Base-by-base conservation (phyloP, 1,140 invertebrate genomes). In the Ceratina australensis region DNA sequence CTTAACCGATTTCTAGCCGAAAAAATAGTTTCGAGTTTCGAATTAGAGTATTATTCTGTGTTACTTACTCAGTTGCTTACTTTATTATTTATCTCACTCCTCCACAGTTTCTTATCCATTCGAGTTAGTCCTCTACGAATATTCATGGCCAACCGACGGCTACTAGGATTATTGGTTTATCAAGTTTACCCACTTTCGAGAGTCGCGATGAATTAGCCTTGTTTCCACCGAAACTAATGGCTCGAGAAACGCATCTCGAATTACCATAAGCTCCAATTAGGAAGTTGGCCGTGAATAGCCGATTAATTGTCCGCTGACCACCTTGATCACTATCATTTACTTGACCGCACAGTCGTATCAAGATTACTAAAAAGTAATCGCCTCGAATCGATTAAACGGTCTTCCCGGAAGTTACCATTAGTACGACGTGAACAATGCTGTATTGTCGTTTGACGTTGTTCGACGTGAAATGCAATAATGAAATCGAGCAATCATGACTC, bases 191-290 rank as follows among this genome's bases (percentile, higher is more conserved):
- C 66, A 72, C 82, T 80, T 84, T 84, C 20, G 33, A 26, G 60
- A 42, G 64, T 54, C 69, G 28, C 67, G 61, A 64, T 72, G 81
- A 83, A 83, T 84, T 72, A 72, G 67, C 49, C 65, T 49, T 42
- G 74, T 83, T 72, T 49, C 72, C 81, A 42, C 33, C n/a, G 26
- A 47, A 76, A 71, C 50, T 52, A 7, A 42, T 42, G 69, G 26
- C 5, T 20, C 47, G 52, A 49, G 61, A 8, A 54, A 60, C 67
- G 10, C 42, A 33, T 65, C 73, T 68, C 65, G 71, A 72, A 84
- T 84, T 84, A 71, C 78, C 82, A 73, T 84, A 84, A 84, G 80
- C 78, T 59, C 82, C 72, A 84, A 84, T 84, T 84, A 84, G 82
- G 72, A 84, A 76, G n/a, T 63, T 52, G 71, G 33, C 64, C 52